Conservation (phyloP, 2,888 invertebrate species). For the Mesorhabditis belari region DNA sequence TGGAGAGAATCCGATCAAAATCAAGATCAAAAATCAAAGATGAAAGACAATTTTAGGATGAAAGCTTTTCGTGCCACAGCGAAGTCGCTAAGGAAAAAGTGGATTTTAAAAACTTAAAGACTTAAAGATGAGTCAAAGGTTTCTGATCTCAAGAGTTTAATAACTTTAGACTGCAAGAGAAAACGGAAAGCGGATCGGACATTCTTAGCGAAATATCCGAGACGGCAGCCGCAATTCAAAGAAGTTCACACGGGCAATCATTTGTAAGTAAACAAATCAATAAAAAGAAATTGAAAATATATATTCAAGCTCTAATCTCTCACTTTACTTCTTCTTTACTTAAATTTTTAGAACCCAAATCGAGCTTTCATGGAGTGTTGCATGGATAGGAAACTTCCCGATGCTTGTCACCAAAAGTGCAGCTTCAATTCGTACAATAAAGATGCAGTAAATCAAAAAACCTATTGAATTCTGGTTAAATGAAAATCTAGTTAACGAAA, state of each 20-base stretch:
- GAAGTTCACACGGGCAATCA: background rate
- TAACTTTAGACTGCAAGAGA: background rate
- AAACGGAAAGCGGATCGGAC: background rate
- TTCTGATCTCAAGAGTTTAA: no score
- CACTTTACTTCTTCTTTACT: no score
- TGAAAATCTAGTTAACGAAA: conserved; percentile 14
- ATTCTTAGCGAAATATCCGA: background rate
- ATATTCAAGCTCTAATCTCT: no score
- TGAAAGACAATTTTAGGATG: conserved; percentile 18
- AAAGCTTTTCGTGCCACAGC: no score
- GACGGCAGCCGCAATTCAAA: conserved; percentile 9
- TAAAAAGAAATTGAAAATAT: no score
- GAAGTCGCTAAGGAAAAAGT: conserved; percentile 23
- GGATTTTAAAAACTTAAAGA: background rate
- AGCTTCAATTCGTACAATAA: conserved; percentile 38
- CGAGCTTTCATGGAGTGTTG: conserved; percentile 47
- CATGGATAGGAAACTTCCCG: conserved; percentile 45
- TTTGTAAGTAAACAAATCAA: no score
- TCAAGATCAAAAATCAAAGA: conserved; percentile 9
- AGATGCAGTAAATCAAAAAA: conserved; percentile 17
- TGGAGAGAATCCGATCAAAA: conserved; percentile 23
- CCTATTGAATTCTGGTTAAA: background rate
- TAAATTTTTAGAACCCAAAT: conserved; percentile 47
- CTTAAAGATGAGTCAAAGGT: background rate
- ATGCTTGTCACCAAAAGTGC: conserved; percentile 46